These are phyloP conservation scores for Apis dorsata DNA, from an alignment of 1,140 invertebrate species.

Conservation along the genomic window DNA sequence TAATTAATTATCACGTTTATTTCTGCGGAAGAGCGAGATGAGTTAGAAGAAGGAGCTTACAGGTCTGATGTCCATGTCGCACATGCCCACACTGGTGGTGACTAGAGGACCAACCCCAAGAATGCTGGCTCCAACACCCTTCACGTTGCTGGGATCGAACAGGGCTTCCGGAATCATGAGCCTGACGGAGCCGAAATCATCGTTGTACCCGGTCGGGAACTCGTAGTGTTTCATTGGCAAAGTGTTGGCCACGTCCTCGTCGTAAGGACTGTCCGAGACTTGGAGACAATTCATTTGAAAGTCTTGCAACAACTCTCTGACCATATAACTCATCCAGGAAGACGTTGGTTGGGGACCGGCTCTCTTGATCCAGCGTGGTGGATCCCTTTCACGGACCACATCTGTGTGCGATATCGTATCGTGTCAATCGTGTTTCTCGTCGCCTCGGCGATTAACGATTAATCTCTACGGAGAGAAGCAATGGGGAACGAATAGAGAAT, in stretches of 20 bases:
- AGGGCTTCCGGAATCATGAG: slow-evolving; percentile 94
- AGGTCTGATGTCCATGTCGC: slow-evolving; percentile 95
- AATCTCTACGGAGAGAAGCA: background rate
- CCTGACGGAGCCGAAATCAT: slow-evolving; percentile 93
- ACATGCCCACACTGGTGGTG: slow-evolving; percentile 94
- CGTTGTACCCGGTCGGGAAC: slow-evolving; percentile 96
- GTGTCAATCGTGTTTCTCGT: background rate
- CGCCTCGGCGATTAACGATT: background rate
- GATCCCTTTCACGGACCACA: slow-evolving; percentile 90
- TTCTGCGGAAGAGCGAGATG: background rate
- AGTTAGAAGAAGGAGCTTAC: slow-evolving; percentile 79
- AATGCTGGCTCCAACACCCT: slow-evolving; percentile 82
- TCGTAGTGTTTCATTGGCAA: slow-evolving; percentile 94
- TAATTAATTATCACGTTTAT: too few relatives aligned
- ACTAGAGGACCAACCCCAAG: slow-evolving; percentile 87
- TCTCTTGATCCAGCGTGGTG: slow-evolving; percentile 88
- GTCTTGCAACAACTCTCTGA: slow-evolving; percentile 89
- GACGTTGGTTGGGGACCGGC: slow-evolving; percentile 91
- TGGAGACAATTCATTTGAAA: slow-evolving; percentile 90
- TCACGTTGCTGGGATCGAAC: slow-evolving; percentile 87
- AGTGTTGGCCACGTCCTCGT: slow-evolving; percentile 89
- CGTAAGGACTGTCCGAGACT: slow-evolving; percentile 91
- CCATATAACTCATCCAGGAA: slow-evolving; percentile 95
- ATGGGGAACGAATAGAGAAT: background rate
- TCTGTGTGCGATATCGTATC: slow-evolving; percentile 78